Base-by-base conservation (phyloP, 1,140 invertebrate species). In the Oryzaephilus surinamensis region DNA sequence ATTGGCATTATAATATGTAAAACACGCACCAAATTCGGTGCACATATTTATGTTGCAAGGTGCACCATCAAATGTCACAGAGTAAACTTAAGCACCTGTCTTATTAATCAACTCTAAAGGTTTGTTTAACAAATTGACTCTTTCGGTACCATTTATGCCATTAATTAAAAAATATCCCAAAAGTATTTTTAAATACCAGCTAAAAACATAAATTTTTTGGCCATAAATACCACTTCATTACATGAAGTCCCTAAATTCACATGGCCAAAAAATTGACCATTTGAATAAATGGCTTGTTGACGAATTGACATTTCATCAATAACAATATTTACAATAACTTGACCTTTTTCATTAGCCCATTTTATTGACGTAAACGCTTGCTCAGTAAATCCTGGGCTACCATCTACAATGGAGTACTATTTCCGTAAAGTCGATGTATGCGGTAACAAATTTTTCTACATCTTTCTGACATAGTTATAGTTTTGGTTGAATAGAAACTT, bases 381-480 rank as follows among this genome's bases (percentile, higher is more conserved):
- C 6, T 11, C 15, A 5, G 27, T 6, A 11, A 29, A 29, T 14
- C 27, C 1, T 29, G n/a, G 27, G 6, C 27, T 11, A 6, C 27
- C 1, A 11, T 29, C 1, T 12, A 29, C 27, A n/a, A 29, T 14
- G 11, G 11, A 5, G 27, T 29, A 29, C 27, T 14, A 29, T 5
- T 1, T 11, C n/a, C 27, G 5, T 12, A 29, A 6, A 11, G 27
- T 29, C 5, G 27, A 6, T 29, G 27, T 6, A 29, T 29, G n/a
- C 6, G 27, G 27, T 5, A 29, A 5, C 27, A 29, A 14, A 6
- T 29, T 29, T 6, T 1, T 14, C 27, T 14, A 29, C 6, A 11
- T 11, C 15, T 11, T 29, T 11, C 27, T 29, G 5, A 29, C 27
- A 29, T 29, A 29, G 11, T 29, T 29, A 24, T n/a, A n/a, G n/a